phyloP scores from a whole-genome alignment of 2,113 vertebrate genomes.

The Petrocephalus microphthalmus region DNA sequence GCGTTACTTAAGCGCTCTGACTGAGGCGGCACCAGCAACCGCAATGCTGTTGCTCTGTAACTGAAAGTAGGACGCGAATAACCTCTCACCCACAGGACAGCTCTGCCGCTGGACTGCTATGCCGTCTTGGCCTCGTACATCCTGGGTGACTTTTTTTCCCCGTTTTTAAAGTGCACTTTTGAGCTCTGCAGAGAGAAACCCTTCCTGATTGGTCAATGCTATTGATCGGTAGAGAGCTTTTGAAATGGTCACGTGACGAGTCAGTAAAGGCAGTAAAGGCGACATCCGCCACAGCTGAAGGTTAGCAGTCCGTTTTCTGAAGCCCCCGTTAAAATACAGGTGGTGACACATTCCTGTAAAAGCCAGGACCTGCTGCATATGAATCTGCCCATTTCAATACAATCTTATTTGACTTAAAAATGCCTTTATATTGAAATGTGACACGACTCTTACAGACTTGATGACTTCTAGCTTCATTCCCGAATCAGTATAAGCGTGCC shows the following conservation, averaged over 20 bases:
- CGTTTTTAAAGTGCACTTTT: slow-evolving; percentile 22
- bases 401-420: not conserved
- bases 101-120: slow-evolving; percentile 44
- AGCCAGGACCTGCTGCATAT: not conserved
- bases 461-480: not conserved
- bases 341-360: not conserved
- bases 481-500: not conserved
- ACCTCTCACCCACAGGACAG: slow-evolving; percentile 55
- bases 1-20: slow-evolving; percentile 47
- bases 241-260: slow-evolving; percentile 32
- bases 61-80: slow-evolving; percentile 45
- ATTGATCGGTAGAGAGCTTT: slow-evolving; percentile 47
- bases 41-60: slow-evolving; percentile 36
- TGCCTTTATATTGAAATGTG: not conserved
- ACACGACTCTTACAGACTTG: not conserved
- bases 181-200: slow-evolving; percentile 10
- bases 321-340: not conserved
- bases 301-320: not conserved
- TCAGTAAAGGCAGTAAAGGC: slow-evolving; percentile 14
- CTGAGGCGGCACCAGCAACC: slow-evolving; percentile 49
- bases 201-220: slow-evolving; percentile 39
- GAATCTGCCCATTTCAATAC: not conserved
- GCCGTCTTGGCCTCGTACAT: slow-evolving; percentile 26
- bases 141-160: not conserved
- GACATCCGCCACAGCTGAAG: slow-evolving; percentile 14